Conservation (phyloP, 2,797 vertebrate genomes). For the Eurystomus glaucurus region DNA sequence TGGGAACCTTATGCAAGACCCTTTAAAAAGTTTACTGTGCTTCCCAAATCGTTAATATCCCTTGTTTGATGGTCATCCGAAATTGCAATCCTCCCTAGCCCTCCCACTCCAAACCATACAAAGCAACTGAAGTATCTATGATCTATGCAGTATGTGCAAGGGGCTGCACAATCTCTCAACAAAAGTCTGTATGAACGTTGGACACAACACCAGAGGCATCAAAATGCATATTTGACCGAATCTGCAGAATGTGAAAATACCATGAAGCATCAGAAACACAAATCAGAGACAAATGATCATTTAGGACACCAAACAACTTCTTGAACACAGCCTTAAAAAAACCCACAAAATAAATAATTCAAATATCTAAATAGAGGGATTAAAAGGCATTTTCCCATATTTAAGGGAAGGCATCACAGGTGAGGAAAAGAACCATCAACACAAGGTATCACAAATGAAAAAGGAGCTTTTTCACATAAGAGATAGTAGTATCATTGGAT, state of each 20-base stretch:
- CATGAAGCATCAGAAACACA: slow-evolving; percentile 13
- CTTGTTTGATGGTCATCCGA: not conserved
- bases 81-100: not conserved
- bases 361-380: slow-evolving; percentile 59
- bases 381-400: slow-evolving; percentile 52
- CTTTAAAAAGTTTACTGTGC: not conserved
- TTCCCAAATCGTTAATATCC: not conserved
- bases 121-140: not conserved
- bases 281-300: slow-evolving; percentile 21
- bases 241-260: slow-evolving; percentile 18
- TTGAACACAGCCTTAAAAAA: slow-evolving; percentile 37
- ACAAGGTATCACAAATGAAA: slow-evolving; percentile 77
- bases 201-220: slow-evolving; percentile 26
- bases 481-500: slow-evolving; percentile 88
- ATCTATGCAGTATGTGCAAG: not conserved
- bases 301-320: slow-evolving; percentile 43
- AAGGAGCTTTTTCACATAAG: slow-evolving; percentile 92
- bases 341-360: slow-evolving; percentile 65
- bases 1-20: not conserved
- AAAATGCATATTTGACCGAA: slow-evolving; percentile 8
- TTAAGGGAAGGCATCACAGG: slow-evolving; percentile 65
- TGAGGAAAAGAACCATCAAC: slow-evolving; percentile 16
- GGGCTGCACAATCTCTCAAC: not conserved
- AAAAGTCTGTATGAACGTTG: not conserved
- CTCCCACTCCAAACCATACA: not conserved